These are phyloP conservation scores for Dendrolimus kikuchii DNA, from an alignment of 1,140 invertebrate species.

Conservation along the genomic window DNA sequence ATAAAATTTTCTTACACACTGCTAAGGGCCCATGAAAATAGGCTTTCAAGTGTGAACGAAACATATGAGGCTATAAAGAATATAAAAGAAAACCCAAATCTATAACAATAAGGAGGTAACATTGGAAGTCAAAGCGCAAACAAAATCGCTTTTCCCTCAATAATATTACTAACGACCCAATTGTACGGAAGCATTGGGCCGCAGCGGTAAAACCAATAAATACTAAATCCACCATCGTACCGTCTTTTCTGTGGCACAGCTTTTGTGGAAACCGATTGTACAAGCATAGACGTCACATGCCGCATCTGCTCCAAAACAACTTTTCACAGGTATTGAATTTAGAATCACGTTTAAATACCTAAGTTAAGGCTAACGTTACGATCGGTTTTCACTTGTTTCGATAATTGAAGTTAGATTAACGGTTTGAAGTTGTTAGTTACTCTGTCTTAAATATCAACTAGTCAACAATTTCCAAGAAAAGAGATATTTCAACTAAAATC, in stretches of 20 bases:
- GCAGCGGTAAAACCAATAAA: constrained; percentile 63
- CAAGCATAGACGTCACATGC: constrained; percentile 53
- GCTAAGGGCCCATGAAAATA: constrained; percentile 24
- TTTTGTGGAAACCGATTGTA: constrained; percentile 32
- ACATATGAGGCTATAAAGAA: constrained; percentile 46
- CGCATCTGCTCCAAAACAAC: constrained; percentile 37
- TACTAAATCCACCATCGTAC: constrained; percentile 58
- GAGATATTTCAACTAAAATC: too few relatives aligned
- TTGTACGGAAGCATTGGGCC: constrained; percentile 61
- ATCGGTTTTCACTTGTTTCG: too few relatives aligned
- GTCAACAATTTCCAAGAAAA: too few relatives aligned
- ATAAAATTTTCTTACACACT: constrained; percentile 22
- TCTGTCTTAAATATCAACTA: too few relatives aligned
- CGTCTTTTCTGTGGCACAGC: constrained; percentile 34
- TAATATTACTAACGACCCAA: constrained; percentile 69
- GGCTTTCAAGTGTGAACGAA: constrained; percentile 36
- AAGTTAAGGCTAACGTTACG: too few relatives aligned
- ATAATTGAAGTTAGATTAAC: too few relatives aligned
- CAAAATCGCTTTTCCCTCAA: constrained; percentile 65
- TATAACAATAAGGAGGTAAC: constrained; percentile 55
- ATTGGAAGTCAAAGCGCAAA: constrained; percentile 64
- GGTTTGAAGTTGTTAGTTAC: too few relatives aligned
- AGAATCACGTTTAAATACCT: constrained; percentile 34
- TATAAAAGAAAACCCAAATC: constrained; percentile 48
- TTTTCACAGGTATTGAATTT: constrained; percentile 23